These are phyloP conservation scores for Eupithecia insigniata DNA, from an alignment of 2,888 invertebrate species.

Conservation along the genomic window DNA sequence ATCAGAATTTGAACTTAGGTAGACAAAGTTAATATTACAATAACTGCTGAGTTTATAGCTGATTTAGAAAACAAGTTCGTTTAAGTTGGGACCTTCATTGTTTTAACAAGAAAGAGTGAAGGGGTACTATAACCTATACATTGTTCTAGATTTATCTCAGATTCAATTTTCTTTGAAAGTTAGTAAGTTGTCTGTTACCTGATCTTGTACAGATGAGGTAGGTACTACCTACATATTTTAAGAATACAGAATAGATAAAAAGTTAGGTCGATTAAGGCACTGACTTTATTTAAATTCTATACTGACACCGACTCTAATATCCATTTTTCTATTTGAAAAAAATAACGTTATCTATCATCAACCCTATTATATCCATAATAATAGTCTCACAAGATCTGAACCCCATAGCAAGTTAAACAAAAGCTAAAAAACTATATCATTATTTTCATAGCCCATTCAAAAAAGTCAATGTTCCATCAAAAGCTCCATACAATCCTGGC, in stretches of 20 bases:
- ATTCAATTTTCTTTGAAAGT: not conserved
- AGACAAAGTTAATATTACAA: not conserved
- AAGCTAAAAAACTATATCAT: conserved; percentile 11
- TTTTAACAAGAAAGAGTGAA: not conserved
- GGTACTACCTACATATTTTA: not conserved
- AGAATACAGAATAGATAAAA: not conserved
- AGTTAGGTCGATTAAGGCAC: not conserved
- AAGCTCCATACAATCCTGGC: conserved; percentile 34
- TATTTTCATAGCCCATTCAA: conserved; percentile 34
- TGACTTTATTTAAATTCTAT: not conserved
- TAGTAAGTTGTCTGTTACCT: not conserved
- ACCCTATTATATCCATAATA: not conserved
- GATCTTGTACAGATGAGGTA: not conserved
- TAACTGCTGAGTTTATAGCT: not conserved
- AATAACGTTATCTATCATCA: not conserved
- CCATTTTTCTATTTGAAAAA: not conserved
- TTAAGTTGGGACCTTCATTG: not conserved
- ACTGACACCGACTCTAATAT: not conserved
- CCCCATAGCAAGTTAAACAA: not conserved
- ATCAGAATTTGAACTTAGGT: not conserved
- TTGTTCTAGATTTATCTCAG: not conserved
- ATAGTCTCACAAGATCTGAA: not conserved
- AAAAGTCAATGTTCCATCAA: conserved; percentile 41
- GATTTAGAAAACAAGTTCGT: not conserved
- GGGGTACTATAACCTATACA: not conserved